Evolutionary conservation across 2,113 vertebrate species (phyloP), one percentile per base, ranked within the genome.

Genomic region (Hippocampus comes): DNA sequence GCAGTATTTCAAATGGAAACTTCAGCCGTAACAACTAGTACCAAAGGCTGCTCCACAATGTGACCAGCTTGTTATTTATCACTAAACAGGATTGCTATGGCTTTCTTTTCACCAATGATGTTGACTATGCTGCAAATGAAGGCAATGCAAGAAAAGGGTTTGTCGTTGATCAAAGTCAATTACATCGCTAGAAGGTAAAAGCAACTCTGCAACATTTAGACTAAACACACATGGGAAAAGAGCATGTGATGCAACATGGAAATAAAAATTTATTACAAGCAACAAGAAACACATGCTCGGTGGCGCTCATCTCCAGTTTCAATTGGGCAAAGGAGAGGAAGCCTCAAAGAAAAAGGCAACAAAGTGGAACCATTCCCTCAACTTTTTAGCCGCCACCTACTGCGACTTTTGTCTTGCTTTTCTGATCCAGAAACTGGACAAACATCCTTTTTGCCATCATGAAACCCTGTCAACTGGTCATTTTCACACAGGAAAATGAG

Each of bases 341-440:
- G 83, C 68, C 71, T 82, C 76, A 71, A 75, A 84, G 83, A 84
- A 75, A 65, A 68, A 82, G 74, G 77, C 72, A 77, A 89, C 82
- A 81, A 88, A 85, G 79, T 80, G 78, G 83, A 88, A 87, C 86
- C 84, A 88, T 86, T 88, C 86, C 85, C 84, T 7, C 60, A 78
- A 75, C 78, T 89, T 59, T 75, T 74, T 79, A 69, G 74, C 82
- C 11, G 87, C 86, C 81, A 88, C 71, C 73, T 80, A 89, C 80
- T 7, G 4, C 5, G 17, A 84, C 82, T 84, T 83, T 87, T 88
- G 84, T 84, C 81, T 72, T 6, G 63, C 46, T 78, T 78, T 86
- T 83, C 76, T 84, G 65, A 87, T 81, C 68, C 79, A 79, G 82
- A 83, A 83, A 82, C 78, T 72, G 63, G 71, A 86, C 34, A 68